Evolutionary conservation across 2,797 vertebrate genomes (phyloP), one percentile per base, ranked within the genome.

Genomic region (Danio aesculapii): DNA sequence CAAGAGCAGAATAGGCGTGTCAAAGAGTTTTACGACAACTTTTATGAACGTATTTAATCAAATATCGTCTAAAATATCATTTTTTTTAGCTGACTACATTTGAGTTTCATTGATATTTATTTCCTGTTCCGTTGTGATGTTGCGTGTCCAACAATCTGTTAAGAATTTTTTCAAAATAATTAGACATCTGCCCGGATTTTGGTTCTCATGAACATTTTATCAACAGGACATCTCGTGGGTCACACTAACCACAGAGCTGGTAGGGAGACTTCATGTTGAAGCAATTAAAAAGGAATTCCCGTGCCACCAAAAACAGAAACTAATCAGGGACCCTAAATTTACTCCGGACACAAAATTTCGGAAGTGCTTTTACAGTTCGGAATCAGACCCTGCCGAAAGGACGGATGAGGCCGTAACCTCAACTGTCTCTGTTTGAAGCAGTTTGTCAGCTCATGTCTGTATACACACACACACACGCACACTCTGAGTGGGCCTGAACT

Each of bases 391-490:
- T 81, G 30, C 74, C 67, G 63, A 83, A 66, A 82, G 81, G 67
- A 85, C 59, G 69, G 55, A 82, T 72, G 75, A 75, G 50, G 47
- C 75, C 82, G 77, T 81, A 82, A 59, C 88, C 86, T 85, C 88
- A 89, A 83, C 82, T 85, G 85, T 88, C 88, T 90, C 88, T 88
- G 83, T 85, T 88, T 81, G 66, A 69, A 92, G 77, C 83, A 85
- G 87, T 88, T 90, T 92, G 86, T 86, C 81, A 59, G 89, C 84
- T 86, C 88, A 86, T 86, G 89, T 89, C 88, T 89, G 86, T 85
- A 84, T 84, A 21, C 67, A 21, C 81, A 53, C 81, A 57, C 81
- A 64, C 46, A 55, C 49, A 84, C 75, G 44, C 78, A 71, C 49
- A 58, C 78, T 82, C 87, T 85, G 84, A 90, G 79, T 90, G 87